These are phyloP conservation scores for Siniperca scherzeri DNA, from an alignment of 2,797 vertebrate genomes.

Conservation along the genomic window DNA sequence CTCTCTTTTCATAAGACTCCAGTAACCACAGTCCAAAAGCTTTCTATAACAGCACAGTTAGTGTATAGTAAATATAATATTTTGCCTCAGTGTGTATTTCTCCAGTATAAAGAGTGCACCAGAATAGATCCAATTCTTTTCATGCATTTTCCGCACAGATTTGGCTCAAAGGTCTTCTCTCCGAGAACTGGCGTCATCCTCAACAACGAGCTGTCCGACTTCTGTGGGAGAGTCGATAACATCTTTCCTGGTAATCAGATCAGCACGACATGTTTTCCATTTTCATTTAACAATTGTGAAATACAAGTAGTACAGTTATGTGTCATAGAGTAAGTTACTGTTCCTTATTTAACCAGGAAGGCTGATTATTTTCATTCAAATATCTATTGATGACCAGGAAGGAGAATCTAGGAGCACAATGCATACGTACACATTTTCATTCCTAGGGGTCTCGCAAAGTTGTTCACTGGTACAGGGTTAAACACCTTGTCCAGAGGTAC, in stretches of 20 bases:
- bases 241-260: constrained; percentile 76
- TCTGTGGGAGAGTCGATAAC: constrained; percentile 83
- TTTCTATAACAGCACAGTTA: background rate
- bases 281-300: background rate
- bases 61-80: background rate
- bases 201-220: constrained; percentile 92
- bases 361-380: background rate
- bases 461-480: background rate
- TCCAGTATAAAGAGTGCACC: background rate
- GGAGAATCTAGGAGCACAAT: background rate
- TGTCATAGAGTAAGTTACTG: background rate
- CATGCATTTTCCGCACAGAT: constrained; percentile 80
- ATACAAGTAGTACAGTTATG: background rate
- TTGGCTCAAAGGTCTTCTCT: constrained; percentile 92
- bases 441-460: background rate
- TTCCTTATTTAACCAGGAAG: background rate
- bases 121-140: background rate
- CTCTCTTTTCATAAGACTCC: background rate
- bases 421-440: background rate
- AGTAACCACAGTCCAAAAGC: background rate
- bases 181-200: constrained; percentile 90
- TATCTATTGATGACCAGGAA: background rate
- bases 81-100: background rate
- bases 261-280: background rate
- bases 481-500: background rate